Percentiles rank a stretch among this genome's conserved stretches.
phyloP scores from a whole-genome alignment of 2,113 vertebrate species.

The Bufo bufo region DNA sequence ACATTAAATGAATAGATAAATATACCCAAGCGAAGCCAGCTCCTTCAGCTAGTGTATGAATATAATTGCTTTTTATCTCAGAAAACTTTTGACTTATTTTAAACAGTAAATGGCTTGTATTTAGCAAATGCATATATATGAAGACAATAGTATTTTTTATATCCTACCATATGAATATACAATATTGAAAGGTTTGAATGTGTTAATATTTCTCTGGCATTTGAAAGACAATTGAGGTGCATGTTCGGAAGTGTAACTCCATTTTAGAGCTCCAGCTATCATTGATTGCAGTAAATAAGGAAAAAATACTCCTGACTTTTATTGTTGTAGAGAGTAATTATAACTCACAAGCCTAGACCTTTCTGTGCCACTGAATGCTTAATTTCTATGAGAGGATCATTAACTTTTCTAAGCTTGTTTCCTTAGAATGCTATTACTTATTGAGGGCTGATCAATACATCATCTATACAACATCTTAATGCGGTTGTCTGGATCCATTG shows the following conservation, averaged over 20 bases:
- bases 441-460: conserved; percentile 92
- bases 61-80: too few relatives aligned
- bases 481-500: conserved; percentile 89
- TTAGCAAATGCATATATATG: too few relatives aligned
- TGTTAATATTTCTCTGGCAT: neutral
- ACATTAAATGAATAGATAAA: too few relatives aligned
- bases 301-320: conserved; percentile 83
- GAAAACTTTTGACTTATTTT: too few relatives aligned
- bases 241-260: conserved; percentile 70
- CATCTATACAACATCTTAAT: conserved; percentile 92
- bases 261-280: conserved; percentile 67
- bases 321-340: conserved; percentile 84
- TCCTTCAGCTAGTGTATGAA: too few relatives aligned
- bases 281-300: conserved; percentile 79
- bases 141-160: neutral
- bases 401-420: conserved; percentile 81
- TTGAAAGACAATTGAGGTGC: conserved; percentile 61
- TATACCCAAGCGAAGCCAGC: too few relatives aligned
- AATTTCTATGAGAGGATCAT: conserved; percentile 83
- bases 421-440: conserved; percentile 87
- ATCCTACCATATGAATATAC: neutral
- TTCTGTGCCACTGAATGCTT: conserved; percentile 81
- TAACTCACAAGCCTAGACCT: conserved; percentile 80
- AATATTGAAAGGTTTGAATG: neutral
- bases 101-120: too few relatives aligned